A percentile compares a stretch with the other conserved stretches of the same genome.
These are phyloP conservation scores for Julus scandinavius DNA, from an alignment of 2,888 invertebrate species.

Conservation along the genomic window DNA sequence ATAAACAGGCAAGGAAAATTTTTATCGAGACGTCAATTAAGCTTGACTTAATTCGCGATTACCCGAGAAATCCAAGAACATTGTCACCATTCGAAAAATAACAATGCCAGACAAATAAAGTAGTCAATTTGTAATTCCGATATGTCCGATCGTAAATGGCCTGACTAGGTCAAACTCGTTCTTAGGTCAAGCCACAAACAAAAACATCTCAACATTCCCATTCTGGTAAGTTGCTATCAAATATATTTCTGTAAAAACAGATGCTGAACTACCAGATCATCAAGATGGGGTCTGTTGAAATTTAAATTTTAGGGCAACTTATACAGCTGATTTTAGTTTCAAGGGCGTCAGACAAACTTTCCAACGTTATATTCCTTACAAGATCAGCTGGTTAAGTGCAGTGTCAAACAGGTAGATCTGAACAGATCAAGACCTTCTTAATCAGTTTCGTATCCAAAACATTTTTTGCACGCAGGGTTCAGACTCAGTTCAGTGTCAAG, in stretches of 20 bases:
- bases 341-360: neutral
- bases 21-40: neutral
- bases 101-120: constrained; percentile 24
- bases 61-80: neutral
- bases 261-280: neutral
- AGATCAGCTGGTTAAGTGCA: too few relatives aligned
- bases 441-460: too few relatives aligned
- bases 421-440: too few relatives aligned
- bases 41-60: neutral
- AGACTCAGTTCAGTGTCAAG: too few relatives aligned
- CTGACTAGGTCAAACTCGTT: neutral
- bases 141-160: constrained; percentile 25
- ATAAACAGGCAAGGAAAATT: neutral
- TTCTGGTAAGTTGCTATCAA: neutral
- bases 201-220: neutral
- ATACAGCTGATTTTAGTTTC: neutral
- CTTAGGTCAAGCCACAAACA: neutral
- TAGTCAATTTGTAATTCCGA: constrained; percentile 7
- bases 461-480: too few relatives aligned
- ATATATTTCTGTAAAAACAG: neutral
- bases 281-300: too few relatives aligned
- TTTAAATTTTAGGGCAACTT: neutral
- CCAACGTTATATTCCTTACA: too few relatives aligned
- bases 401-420: too few relatives aligned
- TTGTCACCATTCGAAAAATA: neutral